These are phyloP conservation scores for Drosophila tripunctata DNA, from an alignment of 2,888 invertebrate species.

Conservation along the genomic window DNA sequence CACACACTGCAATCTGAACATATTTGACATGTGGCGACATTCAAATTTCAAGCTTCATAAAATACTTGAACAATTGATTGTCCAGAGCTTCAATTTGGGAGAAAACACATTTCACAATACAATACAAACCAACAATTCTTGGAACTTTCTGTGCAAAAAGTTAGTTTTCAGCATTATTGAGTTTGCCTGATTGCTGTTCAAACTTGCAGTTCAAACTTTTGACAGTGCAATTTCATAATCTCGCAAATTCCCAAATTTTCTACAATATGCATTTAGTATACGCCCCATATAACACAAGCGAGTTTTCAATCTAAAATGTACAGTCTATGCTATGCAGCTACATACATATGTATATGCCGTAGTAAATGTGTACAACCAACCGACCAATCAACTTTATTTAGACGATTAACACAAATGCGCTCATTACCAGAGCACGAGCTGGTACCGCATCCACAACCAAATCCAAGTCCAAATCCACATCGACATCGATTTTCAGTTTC, in stretches of 20 bases:
- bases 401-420: conserved; percentile 44
- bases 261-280: conserved; percentile 35
- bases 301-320: no score
- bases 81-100: conserved; percentile 27
- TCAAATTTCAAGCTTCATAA: conserved; percentile 53
- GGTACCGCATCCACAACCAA: not conserved
- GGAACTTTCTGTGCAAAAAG: conserved; percentile 38
- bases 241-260: not conserved
- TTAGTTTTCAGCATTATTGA: conserved; percentile 14
- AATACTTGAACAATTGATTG: conserved; percentile 22
- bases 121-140: conserved; percentile 37
- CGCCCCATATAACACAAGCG: conserved; percentile 17
- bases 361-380: no score
- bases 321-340: no score
- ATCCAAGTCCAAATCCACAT: no score
- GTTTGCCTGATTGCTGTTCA: conserved; percentile 19
- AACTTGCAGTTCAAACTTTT: not conserved
- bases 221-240: conserved; percentile 12
- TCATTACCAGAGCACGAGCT: conserved; percentile 47
- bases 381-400: conserved; percentile 47
- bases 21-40: conserved; percentile 39
- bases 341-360: no score
- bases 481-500: no score
- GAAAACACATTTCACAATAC: conserved; percentile 31
- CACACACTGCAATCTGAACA: not conserved